Conservation (phyloP, 2,113 vertebrate genomes). For the Paratilapia polleni region DNA sequence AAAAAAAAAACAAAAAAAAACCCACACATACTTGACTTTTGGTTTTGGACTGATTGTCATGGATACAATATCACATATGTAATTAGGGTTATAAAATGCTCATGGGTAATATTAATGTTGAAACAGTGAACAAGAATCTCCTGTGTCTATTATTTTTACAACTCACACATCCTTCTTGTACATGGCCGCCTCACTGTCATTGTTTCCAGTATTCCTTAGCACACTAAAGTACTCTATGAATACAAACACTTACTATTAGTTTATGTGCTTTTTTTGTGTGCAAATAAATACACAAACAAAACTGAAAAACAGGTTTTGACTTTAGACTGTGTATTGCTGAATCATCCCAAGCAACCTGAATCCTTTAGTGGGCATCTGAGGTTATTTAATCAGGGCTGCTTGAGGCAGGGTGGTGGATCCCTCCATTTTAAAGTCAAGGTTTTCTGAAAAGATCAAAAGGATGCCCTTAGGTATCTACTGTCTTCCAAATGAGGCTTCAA, state of each 20-base stretch:
- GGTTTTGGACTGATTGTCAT: neutral
- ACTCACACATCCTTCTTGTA: neutral
- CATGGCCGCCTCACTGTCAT: neutral
- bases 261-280: neutral
- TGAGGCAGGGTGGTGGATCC: slow-evolving; percentile 17
- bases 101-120: neutral
- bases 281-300: slow-evolving; percentile 4
- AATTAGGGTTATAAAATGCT: neutral
- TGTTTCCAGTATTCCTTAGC: neutral
- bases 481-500: slow-evolving; percentile 29
- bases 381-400: slow-evolving; percentile 28
- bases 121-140: neutral
- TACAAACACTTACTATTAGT: neutral
- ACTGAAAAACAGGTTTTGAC: neutral
- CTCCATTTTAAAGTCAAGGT: slow-evolving; percentile 29
- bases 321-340: slow-evolving; percentile 7
- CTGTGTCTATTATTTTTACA: neutral
- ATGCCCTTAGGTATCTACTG: slow-evolving; percentile 19
- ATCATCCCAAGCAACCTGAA: slow-evolving; percentile 9
- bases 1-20: no score
- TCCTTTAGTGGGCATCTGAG: slow-evolving; percentile 1
- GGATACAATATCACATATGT: no score
- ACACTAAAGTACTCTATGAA: neutral
- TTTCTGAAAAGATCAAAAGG: slow-evolving; percentile 49
- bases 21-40: neutral